A percentile compares a stretch with the other conserved stretches of the same genome.
phyloP scores from a whole-genome alignment of 1,140 invertebrate genomes.

The Eciton burchellii region DNA sequence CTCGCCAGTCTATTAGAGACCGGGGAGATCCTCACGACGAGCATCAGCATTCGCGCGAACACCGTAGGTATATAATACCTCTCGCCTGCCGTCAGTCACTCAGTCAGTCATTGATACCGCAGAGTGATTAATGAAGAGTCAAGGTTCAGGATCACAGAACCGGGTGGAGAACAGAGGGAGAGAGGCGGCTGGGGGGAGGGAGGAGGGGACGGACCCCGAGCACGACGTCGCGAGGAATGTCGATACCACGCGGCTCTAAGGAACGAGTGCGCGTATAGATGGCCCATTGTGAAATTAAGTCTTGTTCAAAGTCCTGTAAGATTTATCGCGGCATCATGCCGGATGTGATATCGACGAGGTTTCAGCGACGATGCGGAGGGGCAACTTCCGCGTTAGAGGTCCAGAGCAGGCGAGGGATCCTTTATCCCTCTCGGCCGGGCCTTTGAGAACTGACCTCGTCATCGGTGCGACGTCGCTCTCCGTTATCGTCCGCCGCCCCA shows the following conservation, averaged over 20 bases:
- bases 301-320: constrained; percentile 47
- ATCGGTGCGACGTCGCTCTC: no score
- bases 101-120: constrained; percentile 85
- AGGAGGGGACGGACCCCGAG: constrained; percentile 68
- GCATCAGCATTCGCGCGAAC: constrained; percentile 77
- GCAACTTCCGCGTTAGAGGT: background rate
- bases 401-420: no score
- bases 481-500: no score
- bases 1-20: constrained; percentile 50
- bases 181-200: constrained; percentile 6
- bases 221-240: constrained; percentile 80
- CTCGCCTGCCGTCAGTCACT: constrained; percentile 84
- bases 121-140: constrained; percentile 85
- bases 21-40: constrained; percentile 66
- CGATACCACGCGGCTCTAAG: constrained; percentile 75
- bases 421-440: no score
- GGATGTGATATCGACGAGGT: constrained; percentile 45
- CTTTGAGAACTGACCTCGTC: no score
- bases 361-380: background rate
- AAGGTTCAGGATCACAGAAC: constrained; percentile 84
- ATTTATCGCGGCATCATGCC: constrained; percentile 52
- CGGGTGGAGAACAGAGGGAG: constrained; percentile 74
- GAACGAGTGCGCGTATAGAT: constrained; percentile 63
- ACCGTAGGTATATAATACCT: constrained; percentile 80
- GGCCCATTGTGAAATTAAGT: constrained; percentile 57